Base-by-base conservation (phyloP, 2,888 invertebrate genomes). In the Meteorus colon region DNA sequence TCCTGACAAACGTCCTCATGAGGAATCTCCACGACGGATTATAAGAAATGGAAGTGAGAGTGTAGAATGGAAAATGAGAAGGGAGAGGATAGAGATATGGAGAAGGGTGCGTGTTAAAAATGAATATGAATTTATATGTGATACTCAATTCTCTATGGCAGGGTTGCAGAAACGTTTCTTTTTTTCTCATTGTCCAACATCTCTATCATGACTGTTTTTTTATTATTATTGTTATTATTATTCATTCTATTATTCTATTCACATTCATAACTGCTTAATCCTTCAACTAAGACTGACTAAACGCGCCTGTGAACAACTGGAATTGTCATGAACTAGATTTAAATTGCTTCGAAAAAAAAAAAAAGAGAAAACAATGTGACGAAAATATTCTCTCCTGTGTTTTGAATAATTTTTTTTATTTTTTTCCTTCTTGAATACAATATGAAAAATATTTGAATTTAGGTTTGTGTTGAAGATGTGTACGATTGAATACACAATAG, bases 1-100 rank as follows among this genome's bases (percentile, higher is more conserved):
- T 84, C 84, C 84, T 82, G 84, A 84, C 82, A 82, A 84, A 84
- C 83, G 84, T 80, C 48, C 79, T 60, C 77, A 74, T 72, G 66
- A 76, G 76, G 76, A 73, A 76, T 76, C 68, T 68, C 45, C 67
- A 51, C 45, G 62, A 67, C 71, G 74, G 76, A 76, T 76, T 76
- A 76, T 76, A 71, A 69, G 34, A 59, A 24, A 70, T 29, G 31
- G 14, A 69, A 24, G 31, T 55, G 71, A 70, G 45, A 41, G 12
- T 41, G 41, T 41, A 12, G 12, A 41, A 41, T 41, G 41, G 41
- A 10, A 10, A 41, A 8, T 8, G 29, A 14, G 19, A 24, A 66
- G 24, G 55, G 34, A 34, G 55, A 66, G 34, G 8, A 4, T 48
- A 5, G 24, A 24, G 48, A 68, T 37, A 71, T 45, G 10, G 8